These are phyloP conservation scores for Unio pictorum DNA, from an alignment of 2,888 invertebrate genomes.

Conservation along the genomic window DNA sequence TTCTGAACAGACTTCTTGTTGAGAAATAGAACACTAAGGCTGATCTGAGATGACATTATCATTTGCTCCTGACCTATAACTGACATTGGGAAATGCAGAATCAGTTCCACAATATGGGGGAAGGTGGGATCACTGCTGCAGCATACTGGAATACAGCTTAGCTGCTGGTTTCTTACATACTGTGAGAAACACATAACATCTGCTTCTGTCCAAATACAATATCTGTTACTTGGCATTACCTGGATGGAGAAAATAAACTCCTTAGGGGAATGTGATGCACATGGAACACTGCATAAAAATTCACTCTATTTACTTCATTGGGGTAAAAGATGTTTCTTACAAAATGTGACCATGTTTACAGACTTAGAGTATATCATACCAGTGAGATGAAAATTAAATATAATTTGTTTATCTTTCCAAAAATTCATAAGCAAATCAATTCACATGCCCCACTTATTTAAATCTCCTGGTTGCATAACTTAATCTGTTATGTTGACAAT, in stretches of 20 bases:
- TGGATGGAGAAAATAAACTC: slow-evolving; percentile 12
- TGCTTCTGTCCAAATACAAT: slow-evolving; percentile 52
- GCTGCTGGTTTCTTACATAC: slow-evolving; percentile 29
- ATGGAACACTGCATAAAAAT: background rate
- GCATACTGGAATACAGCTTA: slow-evolving; percentile 32
- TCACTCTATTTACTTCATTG: background rate
- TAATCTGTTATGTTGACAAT: no score
- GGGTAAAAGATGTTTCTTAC: background rate
- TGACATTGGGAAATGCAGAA: slow-evolving; percentile 28
- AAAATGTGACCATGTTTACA: slow-evolving; percentile 3
- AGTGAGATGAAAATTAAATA: no score
- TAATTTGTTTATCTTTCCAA: no score
- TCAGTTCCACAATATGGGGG: slow-evolving; percentile 41
- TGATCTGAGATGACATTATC: slow-evolving; percentile 12
- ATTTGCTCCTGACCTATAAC: slow-evolving; percentile 2
- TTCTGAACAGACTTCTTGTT: slow-evolving; percentile 16
- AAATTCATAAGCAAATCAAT: no score
- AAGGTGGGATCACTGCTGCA: slow-evolving; percentile 18
- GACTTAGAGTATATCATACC: background rate
- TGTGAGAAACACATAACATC: slow-evolving; percentile 42
- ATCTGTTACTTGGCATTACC: slow-evolving; percentile 51
- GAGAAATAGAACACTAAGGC: slow-evolving; percentile 7
- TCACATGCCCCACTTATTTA: no score
- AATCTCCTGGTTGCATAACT: no score
- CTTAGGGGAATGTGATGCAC: background rate